Evolutionary conservation across 2,888 invertebrate genomes (phyloP).

Genomic region (Ophion ventricosus): DNA sequence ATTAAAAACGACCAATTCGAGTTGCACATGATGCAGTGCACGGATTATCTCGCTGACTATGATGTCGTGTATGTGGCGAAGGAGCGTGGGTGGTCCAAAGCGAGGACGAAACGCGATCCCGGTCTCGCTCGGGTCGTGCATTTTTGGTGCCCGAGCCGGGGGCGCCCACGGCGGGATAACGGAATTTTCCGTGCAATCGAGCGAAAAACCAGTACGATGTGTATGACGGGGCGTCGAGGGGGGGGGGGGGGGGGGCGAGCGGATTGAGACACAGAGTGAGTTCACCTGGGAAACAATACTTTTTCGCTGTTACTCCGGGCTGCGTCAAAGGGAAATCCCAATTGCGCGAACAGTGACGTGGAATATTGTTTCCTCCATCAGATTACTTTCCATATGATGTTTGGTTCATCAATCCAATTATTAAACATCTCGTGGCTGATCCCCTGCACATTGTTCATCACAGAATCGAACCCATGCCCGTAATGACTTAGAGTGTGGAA

Average conservation of each 20-base stretch:
- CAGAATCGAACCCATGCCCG: not conserved
- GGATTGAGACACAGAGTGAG: slow-evolving; percentile 3
- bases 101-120: slow-evolving; percentile 42
- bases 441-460: not conserved
- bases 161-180: slow-evolving; percentile 38
- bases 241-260: no score
- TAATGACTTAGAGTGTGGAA: not conserved
- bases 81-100: not conserved
- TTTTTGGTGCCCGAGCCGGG: slow-evolving; percentile 23
- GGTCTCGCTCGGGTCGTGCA: slow-evolving; percentile 44
- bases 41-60: no score
- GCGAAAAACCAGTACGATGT: slow-evolving; percentile 36
- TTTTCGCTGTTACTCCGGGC: slow-evolving; percentile 10
- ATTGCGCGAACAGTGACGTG: slow-evolving; percentile 2
- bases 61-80: not conserved
- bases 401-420: slow-evolving; percentile 4
- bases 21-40: not conserved
- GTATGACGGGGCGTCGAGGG: no score
- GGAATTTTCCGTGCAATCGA: slow-evolving; percentile 53
- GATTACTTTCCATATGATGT: slow-evolving; percentile 42
- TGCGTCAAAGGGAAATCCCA: slow-evolving; percentile 51
- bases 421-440: not conserved
- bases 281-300: slow-evolving; percentile 38
- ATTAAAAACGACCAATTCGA: slow-evolving; percentile 1
- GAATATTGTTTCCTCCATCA: slow-evolving; percentile 40